phyloP scores from a whole-genome alignment of 2,888 invertebrate species.

The Eupithecia pulchellata region DNA sequence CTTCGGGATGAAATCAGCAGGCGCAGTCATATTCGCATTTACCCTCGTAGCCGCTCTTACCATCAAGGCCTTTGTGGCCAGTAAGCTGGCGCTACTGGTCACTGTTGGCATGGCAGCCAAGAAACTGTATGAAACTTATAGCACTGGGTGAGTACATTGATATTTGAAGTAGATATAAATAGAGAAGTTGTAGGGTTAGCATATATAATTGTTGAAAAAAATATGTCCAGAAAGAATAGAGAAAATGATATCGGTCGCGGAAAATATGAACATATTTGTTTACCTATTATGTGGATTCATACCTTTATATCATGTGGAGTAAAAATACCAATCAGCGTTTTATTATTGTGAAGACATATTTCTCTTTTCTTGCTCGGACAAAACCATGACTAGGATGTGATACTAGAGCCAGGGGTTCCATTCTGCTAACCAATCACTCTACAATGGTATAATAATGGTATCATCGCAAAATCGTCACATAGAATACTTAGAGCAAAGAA shows the following conservation, averaged over 20 bases:
- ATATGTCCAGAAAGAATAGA: neutral
- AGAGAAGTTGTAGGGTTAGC: neutral
- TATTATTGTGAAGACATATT: neutral
- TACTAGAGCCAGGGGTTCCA: neutral
- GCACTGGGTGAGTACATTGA: slow-evolving; percentile 68
- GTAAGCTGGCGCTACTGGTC: slow-evolving; percentile 88
- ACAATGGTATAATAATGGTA: too few relatives aligned
- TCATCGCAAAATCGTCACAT: too few relatives aligned
- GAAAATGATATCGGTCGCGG: too few relatives aligned
- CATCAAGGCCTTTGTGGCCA: slow-evolving; percentile 88
- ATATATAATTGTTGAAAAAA: too few relatives aligned
- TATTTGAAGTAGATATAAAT: neutral
- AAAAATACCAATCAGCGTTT: too few relatives aligned
- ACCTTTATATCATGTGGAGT: too few relatives aligned
- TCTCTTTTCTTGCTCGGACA: neutral
- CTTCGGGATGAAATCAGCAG: slow-evolving; percentile 89
- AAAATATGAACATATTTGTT: too few relatives aligned
- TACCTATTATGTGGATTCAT: too few relatives aligned
- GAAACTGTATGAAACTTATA: slow-evolving; percentile 86
- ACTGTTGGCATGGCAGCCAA: slow-evolving; percentile 86
- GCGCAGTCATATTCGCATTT: slow-evolving; percentile 86
- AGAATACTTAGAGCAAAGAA: too few relatives aligned
- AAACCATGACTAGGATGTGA: neutral
- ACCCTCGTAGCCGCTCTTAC: slow-evolving; percentile 87
- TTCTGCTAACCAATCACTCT: too few relatives aligned